Conservation (phyloP, 2,113 vertebrate genomes). For the Lagopus muta region DNA sequence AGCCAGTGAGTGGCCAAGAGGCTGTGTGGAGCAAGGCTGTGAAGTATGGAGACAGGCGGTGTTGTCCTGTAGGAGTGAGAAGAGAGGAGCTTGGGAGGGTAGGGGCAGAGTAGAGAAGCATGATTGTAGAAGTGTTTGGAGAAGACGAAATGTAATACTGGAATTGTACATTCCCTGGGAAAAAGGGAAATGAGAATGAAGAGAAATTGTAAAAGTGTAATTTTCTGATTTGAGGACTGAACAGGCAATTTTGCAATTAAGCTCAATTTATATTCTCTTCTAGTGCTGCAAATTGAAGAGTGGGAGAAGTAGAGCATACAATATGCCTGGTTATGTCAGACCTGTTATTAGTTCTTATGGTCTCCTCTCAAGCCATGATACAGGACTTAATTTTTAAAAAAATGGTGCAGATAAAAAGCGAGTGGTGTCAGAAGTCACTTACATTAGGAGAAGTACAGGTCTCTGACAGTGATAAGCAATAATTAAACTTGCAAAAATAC, state of each 20-base stretch:
- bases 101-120: background rate
- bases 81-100: background rate
- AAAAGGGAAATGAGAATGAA: background rate
- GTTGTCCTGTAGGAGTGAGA: background rate
- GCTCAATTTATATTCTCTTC: conserved; percentile 42
- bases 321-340: conserved; percentile 39
- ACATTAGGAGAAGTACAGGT: background rate
- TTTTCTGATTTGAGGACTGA: conserved; percentile 29
- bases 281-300: conserved; percentile 30
- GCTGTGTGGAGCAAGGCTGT: background rate
- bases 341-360: conserved; percentile 52
- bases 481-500: conserved; percentile 4
- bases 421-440: background rate
- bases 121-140: accelerated
- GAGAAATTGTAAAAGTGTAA: background rate
- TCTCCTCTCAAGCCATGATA: background rate
- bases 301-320: conserved; percentile 15
- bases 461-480: background rate
- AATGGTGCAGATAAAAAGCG: background rate
- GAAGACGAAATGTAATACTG: background rate
- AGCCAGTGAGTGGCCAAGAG: background rate
- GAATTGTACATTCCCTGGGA: background rate
- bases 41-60: background rate
- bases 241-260: conserved; percentile 57
- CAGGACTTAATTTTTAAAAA: background rate